Evolutionary conservation across 2,888 invertebrate species (phyloP), one percentile per base, ranked within the genome.

Genomic region (Campoplex nolae): DNA sequence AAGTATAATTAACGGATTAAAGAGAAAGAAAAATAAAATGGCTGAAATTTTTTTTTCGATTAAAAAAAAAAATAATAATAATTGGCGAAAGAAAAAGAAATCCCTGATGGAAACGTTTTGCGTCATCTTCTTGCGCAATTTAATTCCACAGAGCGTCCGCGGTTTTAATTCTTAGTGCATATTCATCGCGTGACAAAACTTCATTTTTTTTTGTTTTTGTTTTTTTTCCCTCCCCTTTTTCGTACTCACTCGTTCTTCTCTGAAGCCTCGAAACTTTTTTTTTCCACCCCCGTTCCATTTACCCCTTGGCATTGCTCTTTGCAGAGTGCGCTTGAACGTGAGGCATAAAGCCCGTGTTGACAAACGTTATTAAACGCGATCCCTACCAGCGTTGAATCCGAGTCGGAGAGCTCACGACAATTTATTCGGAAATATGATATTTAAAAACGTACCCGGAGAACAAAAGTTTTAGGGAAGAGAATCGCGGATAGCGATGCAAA

Each of bases 81-180:
- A 38, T 38, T 38, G 28, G 6, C 7, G 32, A 16, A 16, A 16
- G 1, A 62, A 32, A 58, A 56, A 9, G 11, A 23, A 58, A 58
- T 9, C 28, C 58, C 28, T 13, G 9, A 58, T 58, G 58, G 13
- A 58, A 28, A 58, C 58, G 9, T 56, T 58, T 83, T 23, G 51
- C 45, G 71, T n/a, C n/a, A 73, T 77, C 65, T 18, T 73, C 65
- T 42, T 67, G 78, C 11, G 83, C 73, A 32, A 73, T 73, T 80
- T 78, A 13, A 32, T 78, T 78, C 67, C 83, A 67, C 42, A 48
- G 35, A 78, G 78, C 83, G 38, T 78, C 32, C 54, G 51, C 45
- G 65, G 68, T 75, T 78, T 67, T 67, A 83, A 78, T 78, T 54
- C 73, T 48, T 23, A 65, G 76, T 83, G 83, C 73, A 83, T 78